Evolutionary conservation across 2,797 vertebrate species (phyloP), one percentile per base, ranked within the genome.

Genomic region (Lacerta viridis): DNA sequence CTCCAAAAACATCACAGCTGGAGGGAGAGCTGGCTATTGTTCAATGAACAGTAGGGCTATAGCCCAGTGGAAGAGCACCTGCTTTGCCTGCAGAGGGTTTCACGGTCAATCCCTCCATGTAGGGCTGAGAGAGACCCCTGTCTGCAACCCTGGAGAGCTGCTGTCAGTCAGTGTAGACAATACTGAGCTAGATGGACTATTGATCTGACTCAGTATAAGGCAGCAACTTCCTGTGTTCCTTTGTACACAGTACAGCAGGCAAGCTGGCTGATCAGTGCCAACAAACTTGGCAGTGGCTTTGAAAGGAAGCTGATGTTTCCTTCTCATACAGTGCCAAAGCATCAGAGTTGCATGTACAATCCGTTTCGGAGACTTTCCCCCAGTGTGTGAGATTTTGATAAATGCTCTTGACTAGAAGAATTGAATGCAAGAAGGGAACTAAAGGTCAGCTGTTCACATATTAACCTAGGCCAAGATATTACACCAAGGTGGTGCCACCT

Each of bases 241-340:
- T 18, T 64, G 61, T 18, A 69, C n/a, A 0, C 71, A 15, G 82
- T 8, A 4, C 4, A 64, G 1, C 74, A 46, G 17, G 75, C 25
- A 0, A 0, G 8, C 61, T 33, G 3, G 23, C 69, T 76, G 27
- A 29, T 50, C 50, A 0, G 0, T 17, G 0, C 7, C 1, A 0
- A 17, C 0, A 11, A n/a, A 80, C 74, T 74, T 79, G 41, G 27
- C 50, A 77, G 0, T 0, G n/a, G 36, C 61, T 84, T 92, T 72
- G 0, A 55, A 87, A 91, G 33, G 68, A 91, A 88, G 0, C 1
- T 17, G 75, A 50, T 74, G 3, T 80, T 93, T 88, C 43, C 41
- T 78, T n/a, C 61, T 43, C 23, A 27, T 43, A 4, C 4, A 27
- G 25, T 0, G 0, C 43, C 50, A 17, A 0, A 0, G 0, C 0